Conservation (phyloP, 2,797 vertebrate species). For the Sebastes taczanowskii region DNA sequence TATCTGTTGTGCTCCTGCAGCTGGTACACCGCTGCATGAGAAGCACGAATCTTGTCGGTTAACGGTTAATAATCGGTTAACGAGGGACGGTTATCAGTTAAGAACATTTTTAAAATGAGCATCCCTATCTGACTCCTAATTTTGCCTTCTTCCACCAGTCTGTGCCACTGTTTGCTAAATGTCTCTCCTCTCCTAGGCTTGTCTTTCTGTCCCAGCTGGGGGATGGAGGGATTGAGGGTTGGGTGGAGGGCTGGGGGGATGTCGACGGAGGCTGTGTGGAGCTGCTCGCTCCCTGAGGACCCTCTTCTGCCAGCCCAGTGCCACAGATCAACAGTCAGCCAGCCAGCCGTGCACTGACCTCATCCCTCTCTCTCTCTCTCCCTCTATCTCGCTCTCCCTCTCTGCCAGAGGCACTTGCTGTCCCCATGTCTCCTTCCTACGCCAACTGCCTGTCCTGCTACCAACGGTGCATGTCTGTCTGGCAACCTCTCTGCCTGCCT, state of each 20-base stretch:
- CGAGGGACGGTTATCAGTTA: too few relatives aligned
- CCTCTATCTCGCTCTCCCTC: slow-evolving; percentile 32
- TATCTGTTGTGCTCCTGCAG: too few relatives aligned
- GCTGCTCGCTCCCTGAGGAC: slow-evolving; percentile 70
- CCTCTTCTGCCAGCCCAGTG: slow-evolving; percentile 77
- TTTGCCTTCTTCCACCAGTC: slow-evolving; percentile 29
- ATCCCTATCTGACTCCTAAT: background rate
- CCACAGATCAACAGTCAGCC: slow-evolving; percentile 83
- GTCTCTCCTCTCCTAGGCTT: slow-evolving; percentile 27
- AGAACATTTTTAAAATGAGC: too few relatives aligned
- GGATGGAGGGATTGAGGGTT: slow-evolving; percentile 47
- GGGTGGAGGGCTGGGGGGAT: slow-evolving; percentile 38
- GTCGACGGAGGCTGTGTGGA: slow-evolving; percentile 57
- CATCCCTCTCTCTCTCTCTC: slow-evolving; percentile 50
- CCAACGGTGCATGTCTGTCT: slow-evolving; percentile 77
- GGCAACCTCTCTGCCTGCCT: slow-evolving; percentile 52
- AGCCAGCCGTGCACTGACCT: slow-evolving; percentile 79
- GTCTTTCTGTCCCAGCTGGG: slow-evolving; percentile 53
- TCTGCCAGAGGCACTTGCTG: slow-evolving; percentile 75
- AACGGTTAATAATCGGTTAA: too few relatives aligned
- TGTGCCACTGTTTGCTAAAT: slow-evolving; percentile 35
- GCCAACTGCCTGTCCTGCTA: slow-evolving; percentile 76
- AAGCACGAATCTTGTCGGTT: too few relatives aligned
- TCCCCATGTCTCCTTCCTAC: slow-evolving; percentile 77
- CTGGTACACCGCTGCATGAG: too few relatives aligned